These are phyloP conservation scores for Baryphthengus martii DNA, from an alignment of 2,113 vertebrate species.

Conservation along the genomic window DNA sequence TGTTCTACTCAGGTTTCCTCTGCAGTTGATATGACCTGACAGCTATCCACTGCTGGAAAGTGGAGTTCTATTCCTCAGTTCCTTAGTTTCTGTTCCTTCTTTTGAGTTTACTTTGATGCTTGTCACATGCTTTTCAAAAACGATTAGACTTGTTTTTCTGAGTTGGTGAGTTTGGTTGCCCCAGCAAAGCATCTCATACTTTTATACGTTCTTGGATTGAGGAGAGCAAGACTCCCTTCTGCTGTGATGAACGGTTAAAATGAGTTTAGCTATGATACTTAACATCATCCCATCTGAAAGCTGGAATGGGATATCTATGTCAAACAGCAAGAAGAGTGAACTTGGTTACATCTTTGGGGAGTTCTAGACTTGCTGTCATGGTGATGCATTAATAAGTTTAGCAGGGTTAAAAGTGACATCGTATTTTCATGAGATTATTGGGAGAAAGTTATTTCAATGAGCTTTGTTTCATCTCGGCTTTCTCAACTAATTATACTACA, in stretches of 20 bases:
- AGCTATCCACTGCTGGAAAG: neutral
- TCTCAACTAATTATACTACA: neutral
- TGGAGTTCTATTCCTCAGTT: neutral
- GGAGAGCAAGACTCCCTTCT: neutral
- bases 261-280: neutral
- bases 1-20: neutral
- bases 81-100: neutral
- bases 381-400: neutral
- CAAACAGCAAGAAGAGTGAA: neutral
- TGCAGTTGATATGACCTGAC: neutral
- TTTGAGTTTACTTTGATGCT: neutral
- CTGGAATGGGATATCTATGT: neutral
- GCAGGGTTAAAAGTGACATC: accelerated
- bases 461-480: neutral
- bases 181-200: neutral
- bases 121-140: neutral
- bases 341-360: neutral
- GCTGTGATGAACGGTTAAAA: neutral
- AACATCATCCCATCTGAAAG: neutral
- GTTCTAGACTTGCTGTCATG: neutral
- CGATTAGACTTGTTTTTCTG: neutral
- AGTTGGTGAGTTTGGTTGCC: neutral
- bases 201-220: neutral
- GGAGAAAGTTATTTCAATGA: neutral
- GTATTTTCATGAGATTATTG: neutral